Conservation (phyloP, 64 coral and sea anemone genomes). For the Hydrozoanthus tunicans region DNA sequence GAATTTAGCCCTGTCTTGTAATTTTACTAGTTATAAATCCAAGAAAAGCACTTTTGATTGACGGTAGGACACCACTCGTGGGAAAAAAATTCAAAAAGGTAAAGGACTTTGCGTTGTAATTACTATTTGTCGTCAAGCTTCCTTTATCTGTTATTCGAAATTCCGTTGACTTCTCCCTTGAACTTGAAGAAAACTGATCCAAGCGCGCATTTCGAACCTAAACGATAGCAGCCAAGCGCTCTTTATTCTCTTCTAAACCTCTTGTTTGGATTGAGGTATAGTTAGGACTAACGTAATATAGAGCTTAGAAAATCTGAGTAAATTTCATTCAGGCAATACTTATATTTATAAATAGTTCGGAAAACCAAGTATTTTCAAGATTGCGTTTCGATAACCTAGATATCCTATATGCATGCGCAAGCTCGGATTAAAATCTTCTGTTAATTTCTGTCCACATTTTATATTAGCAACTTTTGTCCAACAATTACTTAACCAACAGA, state of each 20-base stretch:
- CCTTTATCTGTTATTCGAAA: background rate
- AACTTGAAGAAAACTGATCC: background rate
- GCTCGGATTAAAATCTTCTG: no score
- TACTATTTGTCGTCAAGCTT: background rate
- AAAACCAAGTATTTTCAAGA: no score
- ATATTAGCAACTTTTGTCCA: no score
- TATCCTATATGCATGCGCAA: no score
- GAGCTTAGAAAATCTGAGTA: no score
- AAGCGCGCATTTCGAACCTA: background rate
- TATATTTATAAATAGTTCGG: no score
- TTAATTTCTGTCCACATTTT: no score
- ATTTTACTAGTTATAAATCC: background rate
- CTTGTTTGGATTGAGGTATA: background rate
- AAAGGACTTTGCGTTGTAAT: constrained; percentile 2
- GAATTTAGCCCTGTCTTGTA: background rate
- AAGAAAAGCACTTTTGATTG: background rate
- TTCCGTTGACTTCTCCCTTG: background rate
- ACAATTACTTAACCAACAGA: no score
- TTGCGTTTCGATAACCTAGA: no score
- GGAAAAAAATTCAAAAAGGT: background rate
- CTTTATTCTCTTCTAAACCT: background rate
- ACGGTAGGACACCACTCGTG: background rate
- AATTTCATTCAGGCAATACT: no score
- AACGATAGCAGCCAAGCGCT: background rate
- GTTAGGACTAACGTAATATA: no score